Conservation (phyloP, 2,888 invertebrate species). For the Oxyscelio sp. region DNA sequence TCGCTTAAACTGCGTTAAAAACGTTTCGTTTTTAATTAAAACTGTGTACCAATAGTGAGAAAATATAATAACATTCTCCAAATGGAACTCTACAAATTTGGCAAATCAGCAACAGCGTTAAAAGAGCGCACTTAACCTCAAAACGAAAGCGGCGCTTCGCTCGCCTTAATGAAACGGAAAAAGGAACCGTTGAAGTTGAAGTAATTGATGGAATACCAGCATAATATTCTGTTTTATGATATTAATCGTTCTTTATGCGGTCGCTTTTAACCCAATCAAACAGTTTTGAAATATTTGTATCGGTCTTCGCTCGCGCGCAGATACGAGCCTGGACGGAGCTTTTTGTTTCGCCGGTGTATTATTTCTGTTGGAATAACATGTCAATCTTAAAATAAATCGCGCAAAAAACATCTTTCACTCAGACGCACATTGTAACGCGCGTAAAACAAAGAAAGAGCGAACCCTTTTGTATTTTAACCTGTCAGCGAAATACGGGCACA, state of each 20-base stretch:
- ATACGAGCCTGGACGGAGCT: constrained; percentile 45
- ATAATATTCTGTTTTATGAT: constrained; percentile 50
- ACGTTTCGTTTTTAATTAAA: too few species aligned
- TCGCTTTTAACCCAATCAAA: constrained; percentile 54
- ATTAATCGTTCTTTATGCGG: constrained; percentile 50
- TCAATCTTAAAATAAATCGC: constrained; percentile 74
- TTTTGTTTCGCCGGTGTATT: constrained; percentile 66
- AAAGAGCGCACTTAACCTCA: too few species aligned
- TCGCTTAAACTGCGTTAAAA: too few species aligned
- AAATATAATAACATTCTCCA: too few species aligned
- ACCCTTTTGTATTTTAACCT: constrained; percentile 71
- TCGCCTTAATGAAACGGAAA: neutral
- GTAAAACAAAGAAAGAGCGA: constrained; percentile 68
- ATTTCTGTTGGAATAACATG: constrained; percentile 72
- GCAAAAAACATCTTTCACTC: constrained; percentile 72
- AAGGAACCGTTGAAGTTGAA: constrained; percentile 7
- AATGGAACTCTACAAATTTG: too few species aligned
- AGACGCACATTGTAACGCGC: constrained; percentile 61
- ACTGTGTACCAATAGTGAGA: too few species aligned
- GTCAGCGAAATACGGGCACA: constrained; percentile 73
- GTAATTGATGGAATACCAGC: constrained; percentile 54
- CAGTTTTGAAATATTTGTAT: constrained; percentile 70
- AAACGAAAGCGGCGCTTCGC: neutral
- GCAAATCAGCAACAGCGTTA: too few species aligned
- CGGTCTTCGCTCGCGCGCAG: constrained; percentile 55